Conservation (phyloP, 2,888 invertebrate species). For the Standfussiana lucernea region DNA sequence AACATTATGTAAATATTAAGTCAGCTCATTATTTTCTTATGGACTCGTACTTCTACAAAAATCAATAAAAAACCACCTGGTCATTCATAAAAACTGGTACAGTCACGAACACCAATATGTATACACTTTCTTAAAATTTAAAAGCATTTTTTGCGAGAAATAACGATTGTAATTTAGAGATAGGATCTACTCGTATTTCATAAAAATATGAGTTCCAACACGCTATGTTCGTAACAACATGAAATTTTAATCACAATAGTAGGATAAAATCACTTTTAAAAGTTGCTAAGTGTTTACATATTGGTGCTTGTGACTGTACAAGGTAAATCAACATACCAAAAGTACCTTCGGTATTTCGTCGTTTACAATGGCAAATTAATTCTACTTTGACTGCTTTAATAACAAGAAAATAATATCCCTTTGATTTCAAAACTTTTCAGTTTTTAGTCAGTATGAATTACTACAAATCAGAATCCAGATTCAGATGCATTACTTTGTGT, state of each 20-base stretch:
- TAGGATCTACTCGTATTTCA: no score
- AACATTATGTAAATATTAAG: neutral
- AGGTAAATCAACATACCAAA: conserved; percentile 11
- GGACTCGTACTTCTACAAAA: neutral
- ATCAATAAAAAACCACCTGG: neutral
- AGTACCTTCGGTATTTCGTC: neutral
- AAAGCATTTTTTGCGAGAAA: no score
- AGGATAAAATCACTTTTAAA: no score
- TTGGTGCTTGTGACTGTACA: no score
- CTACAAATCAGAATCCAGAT: neutral
- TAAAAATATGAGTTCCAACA: no score
- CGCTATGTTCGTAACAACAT: no score
- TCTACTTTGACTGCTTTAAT: neutral
- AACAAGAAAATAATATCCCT: neutral
- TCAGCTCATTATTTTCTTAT: neutral
- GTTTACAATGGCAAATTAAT: neutral
- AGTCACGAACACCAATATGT: no score
- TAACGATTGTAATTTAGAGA: no score
- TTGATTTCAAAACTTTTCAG: neutral
- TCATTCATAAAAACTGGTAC: conserved; percentile 26
- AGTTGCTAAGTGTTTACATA: no score
- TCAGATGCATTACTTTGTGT: neutral
- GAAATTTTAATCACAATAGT: no score
- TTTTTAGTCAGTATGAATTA: neutral
- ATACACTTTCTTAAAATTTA: no score